phyloP scores from a whole-genome alignment of 2,113 vertebrate genomes.

The Dicrurus megarhynchus region DNA sequence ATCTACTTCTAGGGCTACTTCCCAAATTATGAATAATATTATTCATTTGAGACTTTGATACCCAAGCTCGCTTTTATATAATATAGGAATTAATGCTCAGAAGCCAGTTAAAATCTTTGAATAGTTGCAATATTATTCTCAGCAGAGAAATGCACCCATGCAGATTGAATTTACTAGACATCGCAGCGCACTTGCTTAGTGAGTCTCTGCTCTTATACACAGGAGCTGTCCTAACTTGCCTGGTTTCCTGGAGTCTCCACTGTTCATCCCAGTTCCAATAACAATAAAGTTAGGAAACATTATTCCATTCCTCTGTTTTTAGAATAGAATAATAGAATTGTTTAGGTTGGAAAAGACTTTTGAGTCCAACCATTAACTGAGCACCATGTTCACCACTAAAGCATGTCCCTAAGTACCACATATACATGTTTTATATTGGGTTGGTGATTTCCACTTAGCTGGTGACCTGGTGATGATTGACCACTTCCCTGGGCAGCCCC shows the following conservation, averaged over 20 bases:
- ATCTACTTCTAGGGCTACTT: neutral
- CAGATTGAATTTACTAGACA: neutral
- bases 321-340: neutral
- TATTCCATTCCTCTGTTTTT: neutral
- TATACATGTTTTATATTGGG: neutral
- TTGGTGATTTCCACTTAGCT: neutral
- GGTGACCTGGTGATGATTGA: neutral
- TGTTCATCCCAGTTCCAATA: neutral
- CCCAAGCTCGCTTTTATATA: accelerated
- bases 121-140: neutral
- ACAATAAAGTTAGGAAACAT: neutral
- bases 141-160: neutral
- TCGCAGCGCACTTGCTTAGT: neutral
- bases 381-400: neutral
- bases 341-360: neutral
- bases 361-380: neutral
- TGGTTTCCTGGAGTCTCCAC: neutral
- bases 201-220: neutral
- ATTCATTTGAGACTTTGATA: neutral
- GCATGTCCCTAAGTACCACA: neutral
- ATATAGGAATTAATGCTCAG: neutral
- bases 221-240: neutral
- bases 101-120: neutral
- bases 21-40: neutral
- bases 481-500: neutral